Base-by-base conservation (phyloP, 2,888 invertebrate species). In the Mactromeris polynyma region DNA sequence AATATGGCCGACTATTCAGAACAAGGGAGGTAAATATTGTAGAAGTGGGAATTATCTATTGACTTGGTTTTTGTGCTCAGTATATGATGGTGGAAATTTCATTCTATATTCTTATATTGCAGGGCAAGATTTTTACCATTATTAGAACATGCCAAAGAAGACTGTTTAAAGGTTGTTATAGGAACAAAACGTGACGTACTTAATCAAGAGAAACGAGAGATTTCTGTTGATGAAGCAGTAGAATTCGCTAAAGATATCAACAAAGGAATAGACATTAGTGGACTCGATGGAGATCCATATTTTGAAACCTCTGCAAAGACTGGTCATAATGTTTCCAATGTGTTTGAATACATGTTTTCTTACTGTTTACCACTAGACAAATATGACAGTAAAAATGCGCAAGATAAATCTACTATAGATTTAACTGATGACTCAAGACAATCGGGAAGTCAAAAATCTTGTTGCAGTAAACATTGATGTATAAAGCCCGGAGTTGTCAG, bases 271-370 rank as follows among this genome's bases (percentile, higher is more conserved):
- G 93, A 95, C 81, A 54, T 93, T 1, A 90, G 87, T 40, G 93
- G 91, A 86, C 77, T 94, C 6, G 86, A 91, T 21, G 86, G 89
- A 19, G 94, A 95, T 6, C 96, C 96, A 0, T 96, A 96, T 91
- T 96, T 96, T 93, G 96, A 96, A 88, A 96, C 96, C 0, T 96
- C 96, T 6, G 96, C 96, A 92, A 89, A 95, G 51, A 93, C 91
- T 36, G 96, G 96, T 31, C 90, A 94, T 26, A 95, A 95, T 90
- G 96, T 96, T 21, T 91, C 93, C 9, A 92, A 95, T 54, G 95
- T 96, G 81, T 96, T 96, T 93, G 96, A 96, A 86, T 95, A 94
- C 84, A 95, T 96, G 31, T 96, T 96, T 87, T 92, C 95, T 58
- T 89, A 94, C 81, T 95, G 95, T 85, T 86, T 96, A 46, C 96